Evolutionary conservation across 2,113 vertebrate species (phyloP), one percentile per base, ranked within the genome.

Genomic region (Okapia johnstoni): DNA sequence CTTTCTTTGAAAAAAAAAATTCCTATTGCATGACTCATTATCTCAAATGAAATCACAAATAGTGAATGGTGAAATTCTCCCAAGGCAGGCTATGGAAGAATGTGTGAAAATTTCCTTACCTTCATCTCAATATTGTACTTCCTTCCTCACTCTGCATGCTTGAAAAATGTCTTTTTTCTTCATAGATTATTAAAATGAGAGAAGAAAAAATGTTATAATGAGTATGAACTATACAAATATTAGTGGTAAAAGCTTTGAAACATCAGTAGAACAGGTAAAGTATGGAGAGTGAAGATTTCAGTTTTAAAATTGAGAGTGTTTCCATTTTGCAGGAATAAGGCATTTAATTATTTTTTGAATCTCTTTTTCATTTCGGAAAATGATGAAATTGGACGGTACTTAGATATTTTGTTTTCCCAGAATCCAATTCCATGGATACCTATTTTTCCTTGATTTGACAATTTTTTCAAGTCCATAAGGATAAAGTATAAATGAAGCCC

Each of bases 221-320:
- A 63, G 2, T n/a, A 52, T 48, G 28, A 36, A 57, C 6, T 76
- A 5, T 70, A 43, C 16, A 52, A 30, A 33, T 57, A 76, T 61
- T 9, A 40, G 48, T 73, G 33, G 33, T 30, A 88, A 81, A 88
- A 52, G 17, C 26, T 73, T 40, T 92, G 50, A 77, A 84, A 77
- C 2, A 33, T 61, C 33, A 84, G 16, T 93, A 8, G 30, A 94
- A 84, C 8, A 85, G 9, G 12, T 70, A 3, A 7, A 90, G 9
- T 15, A 13, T 60, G 12, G 2, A 3, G 7, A 89, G 5, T n/a
- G 3, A 87, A 84, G 26, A 87, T 23, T 93, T 70, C 5, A 61
- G n/a, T 57, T 88, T 96, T 89, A 70, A 97, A 95, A 12, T 66
- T 96, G 28, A 94, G 15, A 85, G 1, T 21, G 66, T 40, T 96